Evolutionary conservation across 1,140 invertebrate species (phyloP).

Genomic region (Anagrus nilaparvatae): DNA sequence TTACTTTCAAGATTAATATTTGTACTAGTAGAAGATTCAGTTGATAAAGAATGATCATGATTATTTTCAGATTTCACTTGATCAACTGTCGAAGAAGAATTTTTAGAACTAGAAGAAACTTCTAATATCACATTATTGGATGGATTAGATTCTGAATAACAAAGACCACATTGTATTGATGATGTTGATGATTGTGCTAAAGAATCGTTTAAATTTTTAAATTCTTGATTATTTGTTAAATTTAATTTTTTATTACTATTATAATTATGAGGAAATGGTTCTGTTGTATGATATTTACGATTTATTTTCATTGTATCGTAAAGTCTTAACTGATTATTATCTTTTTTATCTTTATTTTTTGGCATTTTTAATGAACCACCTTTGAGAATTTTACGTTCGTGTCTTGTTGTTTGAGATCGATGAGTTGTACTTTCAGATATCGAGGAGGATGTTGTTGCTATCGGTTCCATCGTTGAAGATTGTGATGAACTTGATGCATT

Average conservation of each 20-base stretch:
- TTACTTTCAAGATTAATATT: constrained; percentile 40
- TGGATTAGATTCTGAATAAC: constrained; percentile 36
- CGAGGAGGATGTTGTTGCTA: constrained; percentile 9
- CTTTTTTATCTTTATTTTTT: too few relatives aligned
- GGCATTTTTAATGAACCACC: constrained; percentile 24
- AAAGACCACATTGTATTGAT: constrained; percentile 1
- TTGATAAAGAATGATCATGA: neutral
- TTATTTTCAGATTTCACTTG: constrained; percentile 13
- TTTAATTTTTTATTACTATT: too few relatives aligned
- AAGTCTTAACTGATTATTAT: too few relatives aligned
- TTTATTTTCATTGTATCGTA: too few relatives aligned
- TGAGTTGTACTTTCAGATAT: constrained; percentile 2
- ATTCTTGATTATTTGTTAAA: too few relatives aligned
- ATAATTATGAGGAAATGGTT: too few relatives aligned
- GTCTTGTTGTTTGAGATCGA: neutral
- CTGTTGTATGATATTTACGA: too few relatives aligned
- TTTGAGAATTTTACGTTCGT: constrained; percentile 15
- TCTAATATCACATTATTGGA: constrained; percentile 43
- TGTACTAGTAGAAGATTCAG: constrained; percentile 23
- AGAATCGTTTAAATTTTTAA: too few relatives aligned
- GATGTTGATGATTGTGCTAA: too few relatives aligned
- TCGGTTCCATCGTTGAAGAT: constrained; percentile 6
- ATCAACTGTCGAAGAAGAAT: constrained; percentile 19
- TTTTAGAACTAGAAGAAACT: constrained; percentile 26
- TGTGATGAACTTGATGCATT: constrained; percentile 9